Conservation (phyloP, 2,113 vertebrate genomes). For the Hymenochirus boettgeri region DNA sequence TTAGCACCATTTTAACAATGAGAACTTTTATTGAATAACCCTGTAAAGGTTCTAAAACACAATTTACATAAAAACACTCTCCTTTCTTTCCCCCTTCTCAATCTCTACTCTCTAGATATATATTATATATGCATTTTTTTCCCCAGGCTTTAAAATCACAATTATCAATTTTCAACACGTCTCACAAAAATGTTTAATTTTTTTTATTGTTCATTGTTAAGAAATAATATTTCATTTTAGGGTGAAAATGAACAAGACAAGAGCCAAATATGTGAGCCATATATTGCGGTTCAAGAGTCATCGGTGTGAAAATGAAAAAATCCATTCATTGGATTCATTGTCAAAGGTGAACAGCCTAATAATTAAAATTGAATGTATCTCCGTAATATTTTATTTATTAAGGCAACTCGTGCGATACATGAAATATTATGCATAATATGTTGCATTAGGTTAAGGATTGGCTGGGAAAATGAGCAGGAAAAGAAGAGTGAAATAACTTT, state of each 20-base stretch:
- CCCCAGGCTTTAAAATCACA: not conserved
- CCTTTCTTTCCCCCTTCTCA: no score
- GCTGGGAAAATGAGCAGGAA: no score
- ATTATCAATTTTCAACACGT: no score
- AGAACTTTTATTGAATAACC: no score
- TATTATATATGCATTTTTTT: no score
- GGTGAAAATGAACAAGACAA: constrained; percentile 11
- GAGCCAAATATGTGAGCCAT: constrained; percentile 13
- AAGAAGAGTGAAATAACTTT: no score
- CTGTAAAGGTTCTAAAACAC: no score
- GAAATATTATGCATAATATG: not conserved
- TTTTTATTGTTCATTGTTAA: constrained; percentile 7
- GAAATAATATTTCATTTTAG: constrained; percentile 25
- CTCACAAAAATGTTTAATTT: not conserved
- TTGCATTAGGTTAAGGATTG: constrained; percentile 1
- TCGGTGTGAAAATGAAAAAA: not conserved
- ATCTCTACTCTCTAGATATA: no score
- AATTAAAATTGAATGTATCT: constrained; percentile 25
- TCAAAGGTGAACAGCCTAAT: constrained; percentile 19
- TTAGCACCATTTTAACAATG: no score
- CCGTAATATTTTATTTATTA: constrained; percentile 27
- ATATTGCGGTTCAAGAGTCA: constrained; percentile 9
- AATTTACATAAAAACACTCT: no score
- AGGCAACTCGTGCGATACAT: not conserved
- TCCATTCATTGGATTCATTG: constrained; percentile 12